These are phyloP conservation scores for Cheiracanthium punctorium DNA, from an alignment of 2,888 invertebrate species.

Conservation along the genomic window DNA sequence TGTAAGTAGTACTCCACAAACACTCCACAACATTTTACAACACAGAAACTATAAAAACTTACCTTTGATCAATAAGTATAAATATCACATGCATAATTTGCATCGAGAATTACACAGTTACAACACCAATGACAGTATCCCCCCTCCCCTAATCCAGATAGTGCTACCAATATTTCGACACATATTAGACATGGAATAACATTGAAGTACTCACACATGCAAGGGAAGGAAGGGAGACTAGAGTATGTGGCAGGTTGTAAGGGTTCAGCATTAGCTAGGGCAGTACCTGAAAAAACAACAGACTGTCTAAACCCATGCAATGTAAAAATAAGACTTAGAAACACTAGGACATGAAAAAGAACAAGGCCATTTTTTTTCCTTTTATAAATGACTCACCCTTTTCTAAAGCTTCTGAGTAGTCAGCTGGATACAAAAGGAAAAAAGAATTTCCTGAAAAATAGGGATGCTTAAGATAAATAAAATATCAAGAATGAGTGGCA, in stretches of 20 bases:
- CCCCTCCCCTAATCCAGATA: no score
- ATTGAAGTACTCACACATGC: slow-evolving; percentile 88
- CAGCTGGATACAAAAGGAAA: slow-evolving; percentile 52
- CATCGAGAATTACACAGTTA: no score
- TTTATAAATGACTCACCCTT: slow-evolving; percentile 39
- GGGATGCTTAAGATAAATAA: no score
- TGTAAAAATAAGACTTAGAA: neutral
- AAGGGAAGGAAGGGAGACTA: slow-evolving; percentile 89
- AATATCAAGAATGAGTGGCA: no score
- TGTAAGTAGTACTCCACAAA: no score
- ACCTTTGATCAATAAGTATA: no score
- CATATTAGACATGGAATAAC: neutral
- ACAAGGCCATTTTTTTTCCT: neutral
- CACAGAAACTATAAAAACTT: no score
- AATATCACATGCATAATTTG: no score
- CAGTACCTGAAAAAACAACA: slow-evolving; percentile 83
- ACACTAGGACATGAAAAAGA: slow-evolving; percentile 82
- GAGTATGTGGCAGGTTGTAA: slow-evolving; percentile 74
- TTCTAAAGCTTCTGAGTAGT: slow-evolving; percentile 55
- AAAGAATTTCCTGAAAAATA: slow-evolving; percentile 47
- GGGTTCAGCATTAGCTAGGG: slow-evolving; percentile 86
- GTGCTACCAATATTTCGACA: neutral
- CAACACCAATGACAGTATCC: no score
- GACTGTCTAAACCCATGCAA: slow-evolving; percentile 4
- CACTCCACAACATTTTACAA: no score